phyloP scores from a whole-genome alignment of 2,888 invertebrate species.

The Lithodes maja region DNA sequence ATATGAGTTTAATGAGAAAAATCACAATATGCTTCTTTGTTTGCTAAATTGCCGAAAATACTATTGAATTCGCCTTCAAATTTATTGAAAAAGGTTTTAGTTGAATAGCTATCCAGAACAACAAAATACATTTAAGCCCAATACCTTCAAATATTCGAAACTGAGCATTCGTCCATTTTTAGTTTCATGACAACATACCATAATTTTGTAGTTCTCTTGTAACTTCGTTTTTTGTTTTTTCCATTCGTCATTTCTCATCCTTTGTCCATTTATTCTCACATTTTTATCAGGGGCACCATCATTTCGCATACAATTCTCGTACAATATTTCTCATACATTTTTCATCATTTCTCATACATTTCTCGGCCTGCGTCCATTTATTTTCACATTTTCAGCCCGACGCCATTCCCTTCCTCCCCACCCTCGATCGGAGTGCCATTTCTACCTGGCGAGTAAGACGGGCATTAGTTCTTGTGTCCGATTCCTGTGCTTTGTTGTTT shows the following conservation, averaged over 20 bases:
- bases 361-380: constrained; percentile 3
- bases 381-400: constrained; percentile 1
- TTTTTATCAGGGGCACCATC: not conserved
- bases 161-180: too few species aligned
- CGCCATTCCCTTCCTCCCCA: not conserved
- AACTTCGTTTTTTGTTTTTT: constrained; percentile 16
- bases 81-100: too few species aligned
- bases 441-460: constrained; percentile 57
- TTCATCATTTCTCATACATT: constrained; percentile 21
- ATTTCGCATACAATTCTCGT: not conserved
- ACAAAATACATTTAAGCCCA: too few species aligned
- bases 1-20: too few species aligned
- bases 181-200: too few species aligned
- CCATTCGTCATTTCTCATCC: constrained; percentile 6
- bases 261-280: not conserved
- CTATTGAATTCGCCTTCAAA: too few species aligned
- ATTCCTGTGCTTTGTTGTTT: constrained; percentile 45
- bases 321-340: not conserved
- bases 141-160: too few species aligned
- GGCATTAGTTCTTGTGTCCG: constrained; percentile 59
- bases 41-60: too few species aligned
- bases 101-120: too few species aligned
- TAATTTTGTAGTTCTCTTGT: too few species aligned
- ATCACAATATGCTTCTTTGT: too few species aligned
- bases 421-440: constrained; percentile 36